Evolutionary conservation across 2,797 vertebrate species (phyloP).

Genomic region (Pangasius larnaudii): DNA sequence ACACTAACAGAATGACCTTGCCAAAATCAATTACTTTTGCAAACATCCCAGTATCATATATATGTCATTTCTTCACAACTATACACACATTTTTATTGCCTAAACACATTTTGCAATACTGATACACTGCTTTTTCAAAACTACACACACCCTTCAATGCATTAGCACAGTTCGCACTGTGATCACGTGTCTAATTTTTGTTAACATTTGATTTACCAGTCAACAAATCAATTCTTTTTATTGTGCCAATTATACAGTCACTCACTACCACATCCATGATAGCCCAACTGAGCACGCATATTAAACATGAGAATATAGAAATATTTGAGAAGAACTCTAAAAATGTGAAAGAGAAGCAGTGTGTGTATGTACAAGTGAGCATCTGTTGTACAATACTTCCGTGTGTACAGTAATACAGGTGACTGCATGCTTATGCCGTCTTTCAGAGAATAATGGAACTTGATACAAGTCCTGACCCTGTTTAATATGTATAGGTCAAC

Average conservation of each 20-base stretch:
- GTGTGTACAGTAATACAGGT: not conserved
- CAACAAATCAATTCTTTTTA: not conserved
- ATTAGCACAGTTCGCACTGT: not conserved
- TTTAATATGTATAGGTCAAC: not conserved
- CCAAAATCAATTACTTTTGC: not conserved
- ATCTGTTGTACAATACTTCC: not conserved
- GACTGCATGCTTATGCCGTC: not conserved
- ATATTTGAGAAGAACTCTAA: not conserved
- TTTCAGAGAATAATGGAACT: conserved; percentile 1
- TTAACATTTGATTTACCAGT: not conserved
- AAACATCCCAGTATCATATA: not conserved
- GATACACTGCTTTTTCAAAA: not conserved
- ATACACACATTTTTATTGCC: not conserved
- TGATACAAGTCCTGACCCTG: not conserved
- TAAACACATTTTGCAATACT: not conserved
- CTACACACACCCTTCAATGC: not conserved
- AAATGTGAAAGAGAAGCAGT: not conserved
- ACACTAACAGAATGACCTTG: not conserved
- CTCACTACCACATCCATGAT: not conserved
- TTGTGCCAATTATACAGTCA: not conserved
- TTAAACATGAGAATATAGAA: not conserved
- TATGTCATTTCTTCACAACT: not conserved
- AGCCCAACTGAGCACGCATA: not conserved
- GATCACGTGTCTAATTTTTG: not conserved
- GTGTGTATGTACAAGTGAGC: not conserved